phyloP scores from a whole-genome alignment of 2,888 invertebrate species.

The Cinara cedri region DNA sequence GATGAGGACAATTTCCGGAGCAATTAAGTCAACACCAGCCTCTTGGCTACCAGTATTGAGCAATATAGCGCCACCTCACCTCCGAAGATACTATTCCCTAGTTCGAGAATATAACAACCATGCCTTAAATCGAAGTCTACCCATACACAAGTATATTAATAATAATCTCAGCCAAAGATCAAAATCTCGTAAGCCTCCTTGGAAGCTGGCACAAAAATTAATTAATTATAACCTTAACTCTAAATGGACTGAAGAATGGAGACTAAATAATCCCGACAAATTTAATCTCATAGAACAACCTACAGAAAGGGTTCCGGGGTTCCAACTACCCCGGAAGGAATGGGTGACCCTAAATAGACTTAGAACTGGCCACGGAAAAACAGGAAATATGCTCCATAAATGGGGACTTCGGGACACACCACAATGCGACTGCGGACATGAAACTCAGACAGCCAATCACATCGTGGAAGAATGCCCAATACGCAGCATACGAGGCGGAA shows the following conservation, averaged over 20 bases:
- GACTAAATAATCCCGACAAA: too few relatives aligned
- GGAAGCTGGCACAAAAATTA: slow-evolving; percentile 8
- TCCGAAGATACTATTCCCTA: slow-evolving; percentile 18
- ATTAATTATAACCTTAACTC: not conserved
- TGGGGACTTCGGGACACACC: not conserved
- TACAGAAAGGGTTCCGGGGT: not conserved
- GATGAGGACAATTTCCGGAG: slow-evolving; percentile 43
- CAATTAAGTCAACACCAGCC: slow-evolving; percentile 35
- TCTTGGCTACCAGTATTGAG: slow-evolving; percentile 28
- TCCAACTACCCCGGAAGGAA: not conserved
- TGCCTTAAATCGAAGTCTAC: slow-evolving; percentile 16
- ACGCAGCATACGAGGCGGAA: not conserved
- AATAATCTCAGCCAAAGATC: too few relatives aligned
- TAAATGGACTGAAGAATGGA: not conserved
- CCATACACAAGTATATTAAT: slow-evolving; percentile 19
- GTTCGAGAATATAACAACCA: too few relatives aligned
- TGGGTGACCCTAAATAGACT: not conserved
- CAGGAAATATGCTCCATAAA: not conserved
- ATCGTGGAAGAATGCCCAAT: not conserved
- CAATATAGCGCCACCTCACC: slow-evolving; percentile 35
- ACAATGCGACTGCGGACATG: not conserved
- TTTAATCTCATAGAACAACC: slow-evolving; percentile 5
- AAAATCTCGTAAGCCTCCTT: too few relatives aligned
- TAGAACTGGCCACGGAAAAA: not conserved
- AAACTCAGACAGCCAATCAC: not conserved